Evolutionary conservation across 2,797 vertebrate genomes (phyloP).

Genomic region (Epinephelus awoara): DNA sequence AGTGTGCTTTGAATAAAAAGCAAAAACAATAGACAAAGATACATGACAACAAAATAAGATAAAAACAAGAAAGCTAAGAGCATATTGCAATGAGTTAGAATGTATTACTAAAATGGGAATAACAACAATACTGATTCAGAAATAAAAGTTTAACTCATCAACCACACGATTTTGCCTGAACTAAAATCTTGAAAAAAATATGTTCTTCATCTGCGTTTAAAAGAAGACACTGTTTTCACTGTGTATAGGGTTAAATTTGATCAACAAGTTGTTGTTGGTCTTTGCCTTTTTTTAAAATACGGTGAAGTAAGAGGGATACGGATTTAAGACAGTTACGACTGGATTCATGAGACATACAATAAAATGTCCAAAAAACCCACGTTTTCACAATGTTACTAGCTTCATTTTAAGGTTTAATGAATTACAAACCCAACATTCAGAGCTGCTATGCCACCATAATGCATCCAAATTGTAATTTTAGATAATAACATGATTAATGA

Average conservation of each 20-base stretch:
- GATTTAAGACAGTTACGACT: constrained; percentile 44
- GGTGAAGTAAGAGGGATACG: constrained; percentile 51
- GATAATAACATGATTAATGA: constrained; percentile 66
- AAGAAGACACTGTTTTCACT: background rate
- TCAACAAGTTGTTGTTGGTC: constrained; percentile 32
- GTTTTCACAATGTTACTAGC: background rate
- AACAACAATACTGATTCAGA: too few species aligned
- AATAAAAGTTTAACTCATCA: too few species aligned
- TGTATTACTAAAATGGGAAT: too few species aligned
- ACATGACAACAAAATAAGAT: too few species aligned
- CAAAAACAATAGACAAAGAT: too few species aligned
- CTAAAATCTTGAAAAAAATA: too few species aligned
- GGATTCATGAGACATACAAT: background rate
- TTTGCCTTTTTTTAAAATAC: constrained; percentile 44
- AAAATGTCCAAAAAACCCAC: background rate
- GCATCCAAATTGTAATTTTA: constrained; percentile 27
- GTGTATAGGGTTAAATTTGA: constrained; percentile 17
- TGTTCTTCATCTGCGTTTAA: too few species aligned
- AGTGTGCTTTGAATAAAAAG: too few species aligned
- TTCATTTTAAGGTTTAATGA: background rate
- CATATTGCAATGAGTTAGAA: too few species aligned
- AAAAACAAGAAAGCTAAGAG: too few species aligned
- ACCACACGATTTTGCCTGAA: too few species aligned
- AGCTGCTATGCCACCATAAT: constrained; percentile 3
- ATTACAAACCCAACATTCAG: background rate